These are phyloP conservation scores for Cerastoderma edule DNA, from an alignment of 2,888 invertebrate genomes.

Conservation along the genomic window DNA sequence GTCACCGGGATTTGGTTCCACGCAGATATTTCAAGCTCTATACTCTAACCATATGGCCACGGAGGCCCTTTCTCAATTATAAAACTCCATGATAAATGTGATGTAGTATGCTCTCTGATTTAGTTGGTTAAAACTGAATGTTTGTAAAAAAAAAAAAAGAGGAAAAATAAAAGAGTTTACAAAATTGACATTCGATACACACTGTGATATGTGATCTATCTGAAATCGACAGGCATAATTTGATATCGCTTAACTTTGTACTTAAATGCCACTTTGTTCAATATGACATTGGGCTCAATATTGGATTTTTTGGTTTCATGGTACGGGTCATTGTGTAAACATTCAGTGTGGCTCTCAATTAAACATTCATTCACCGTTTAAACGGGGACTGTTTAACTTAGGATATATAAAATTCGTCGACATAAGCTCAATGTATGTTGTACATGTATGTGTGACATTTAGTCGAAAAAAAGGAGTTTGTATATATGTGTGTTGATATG, in stretches of 20 bases:
- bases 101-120: too few species aligned
- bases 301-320: constrained; percentile 17
- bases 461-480: neutral
- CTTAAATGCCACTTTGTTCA: constrained; percentile 25
- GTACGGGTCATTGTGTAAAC: constrained; percentile 28
- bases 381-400: neutral
- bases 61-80: too few species aligned
- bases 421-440: neutral
- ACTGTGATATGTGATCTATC: neutral
- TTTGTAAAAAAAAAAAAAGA: too few species aligned
- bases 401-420: constrained; percentile 5
- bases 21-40: too few species aligned
- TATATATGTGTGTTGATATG: too few species aligned
- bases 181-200: constrained; percentile 3
- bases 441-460: neutral
- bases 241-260: constrained; percentile 10
- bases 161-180: too few species aligned
- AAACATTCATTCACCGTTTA: constrained; percentile 27
- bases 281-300: constrained; percentile 11
- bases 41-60: too few species aligned
- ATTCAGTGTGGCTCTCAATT: constrained; percentile 30
- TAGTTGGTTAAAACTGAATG: too few species aligned
- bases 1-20: too few species aligned
- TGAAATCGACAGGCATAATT: neutral
- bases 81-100: too few species aligned